Base-by-base conservation (phyloP, 2,113 vertebrate species). In the Prietella phreatophila region DNA sequence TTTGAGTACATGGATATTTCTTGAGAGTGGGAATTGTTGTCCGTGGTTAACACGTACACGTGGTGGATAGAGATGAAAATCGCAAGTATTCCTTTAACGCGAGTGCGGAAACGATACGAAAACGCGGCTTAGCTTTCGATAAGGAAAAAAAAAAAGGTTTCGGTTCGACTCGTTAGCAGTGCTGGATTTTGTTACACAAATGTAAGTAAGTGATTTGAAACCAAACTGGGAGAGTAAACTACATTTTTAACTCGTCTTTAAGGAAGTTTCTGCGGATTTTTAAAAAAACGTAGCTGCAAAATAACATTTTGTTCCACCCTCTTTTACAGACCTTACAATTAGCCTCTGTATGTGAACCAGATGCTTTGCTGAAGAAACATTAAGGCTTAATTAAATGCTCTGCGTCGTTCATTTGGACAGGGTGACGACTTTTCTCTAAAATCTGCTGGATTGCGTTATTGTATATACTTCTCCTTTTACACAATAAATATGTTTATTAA, bases 371-470 rank as follows among this genome's bases (percentile, higher is more conserved):
- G 91, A 92, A 90, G 92, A 93, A 94, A 92, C 91, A 91, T 92
- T 92, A 92, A 95, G 93, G 93, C 90, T 89, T 92, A 91, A 93
- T 20, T 14, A 13, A 39, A 60, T 90, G 91, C 94, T 95, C 93
- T 94, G 94, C 93, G 94, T 94, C 73, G 61, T 67, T 69, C 91
- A 91, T 88, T 69, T 73, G 87, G 92, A 93, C 87, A 91, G 88
- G 89, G 47, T 1, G 42, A 79, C 6, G 89, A 91, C 89, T 88
- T n/a, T 83, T 91, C 89, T 90, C 89, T 81, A 84, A 55, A 90
- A 89, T 89, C 33, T 58, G 55, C 36, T 65, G 58, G 13, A 63
- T 56, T 53, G 76, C 10, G 1, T 30, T 30, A 27, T 90, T 75
- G 30, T 89, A 83, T 87, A 82, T 75, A 90, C 75, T 79, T n/a